Conservation (phyloP, 2,888 invertebrate genomes). For the Drosophila rellima region DNA sequence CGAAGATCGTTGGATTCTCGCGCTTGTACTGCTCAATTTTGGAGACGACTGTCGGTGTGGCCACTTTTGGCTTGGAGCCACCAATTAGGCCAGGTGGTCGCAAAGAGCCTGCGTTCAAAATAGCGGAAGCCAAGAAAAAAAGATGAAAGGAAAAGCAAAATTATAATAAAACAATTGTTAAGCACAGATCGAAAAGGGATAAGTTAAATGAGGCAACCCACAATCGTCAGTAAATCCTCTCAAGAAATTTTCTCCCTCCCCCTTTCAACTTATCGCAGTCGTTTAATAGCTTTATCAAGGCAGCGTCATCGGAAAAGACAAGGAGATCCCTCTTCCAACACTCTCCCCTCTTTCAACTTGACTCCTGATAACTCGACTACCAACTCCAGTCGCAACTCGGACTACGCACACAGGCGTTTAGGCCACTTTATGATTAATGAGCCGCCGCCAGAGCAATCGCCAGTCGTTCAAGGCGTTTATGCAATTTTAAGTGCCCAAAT, state of each 20-base stretch:
- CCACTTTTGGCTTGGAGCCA: constrained; percentile 98
- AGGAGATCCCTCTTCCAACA: constrained; percentile 1
- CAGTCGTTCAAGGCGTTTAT: constrained; percentile 58
- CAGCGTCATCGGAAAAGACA: constrained; percentile 63
- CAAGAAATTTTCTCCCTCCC: background rate
- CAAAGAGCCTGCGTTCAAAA: constrained; percentile 90
- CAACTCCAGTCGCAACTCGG: background rate
- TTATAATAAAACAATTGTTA: constrained; percentile 22
- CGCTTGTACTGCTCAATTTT: constrained; percentile 99
- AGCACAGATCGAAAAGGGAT: constrained; percentile 1
- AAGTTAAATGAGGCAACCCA: constrained; percentile 14
- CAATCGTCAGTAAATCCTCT: constrained; percentile 13
- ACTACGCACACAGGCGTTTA: constrained; percentile 35
- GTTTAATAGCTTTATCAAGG: constrained; percentile 84
- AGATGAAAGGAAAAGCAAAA: constrained; percentile 19
- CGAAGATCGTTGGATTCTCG: constrained; percentile 99
- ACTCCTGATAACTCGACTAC: background rate
- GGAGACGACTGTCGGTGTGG: constrained; percentile 98
- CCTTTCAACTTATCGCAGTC: constrained; percentile 53
- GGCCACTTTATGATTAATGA: constrained; percentile 83
- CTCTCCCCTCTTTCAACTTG: too few species aligned
- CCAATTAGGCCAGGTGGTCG: constrained; percentile 96
- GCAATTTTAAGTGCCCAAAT: constrained; percentile 82
- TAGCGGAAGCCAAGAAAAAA: constrained; percentile 27
- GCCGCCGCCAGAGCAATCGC: constrained; percentile 61